Evolutionary conservation across 2,797 vertebrate species (phyloP), one percentile per base, ranked within the genome.

Genomic region (Peromyscus attwateri): DNA sequence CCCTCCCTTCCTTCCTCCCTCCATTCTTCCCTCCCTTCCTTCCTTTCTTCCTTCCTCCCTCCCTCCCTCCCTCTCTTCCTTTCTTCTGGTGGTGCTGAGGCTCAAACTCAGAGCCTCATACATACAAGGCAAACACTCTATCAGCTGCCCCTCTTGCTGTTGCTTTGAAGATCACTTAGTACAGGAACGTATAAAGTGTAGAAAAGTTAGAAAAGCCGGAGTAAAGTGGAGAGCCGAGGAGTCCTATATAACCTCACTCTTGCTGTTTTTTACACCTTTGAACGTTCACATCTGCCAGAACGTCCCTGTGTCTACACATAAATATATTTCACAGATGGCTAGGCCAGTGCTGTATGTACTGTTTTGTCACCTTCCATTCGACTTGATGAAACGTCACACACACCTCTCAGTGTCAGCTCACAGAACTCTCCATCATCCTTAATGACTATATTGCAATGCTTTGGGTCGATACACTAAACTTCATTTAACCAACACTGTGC

Each of bases 391-490:
- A 91, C 0, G 2, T 94, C 88, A 64, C 79, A 70, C 19, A 46
- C 70, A 16, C 75, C 40, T 92, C 95, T 96, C 94, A 73, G 31
- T 95, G 97, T 94, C 94, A 87, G 80, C 27, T 31, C 71, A 37
- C n/a, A 14, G 9, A 77, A 73, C 3, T 19, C 68, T 95, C 70
- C 29, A 84, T 96, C 92, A 95, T 89, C 91, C 95, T 94, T 95
- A 95, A 95, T 81, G 91, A 89, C 94, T 91, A 21, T 10, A 70
- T 73, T 1, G 25, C 60, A 90, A 46, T 90, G 89, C 96, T 97
- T 94, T 95, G 94, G 95, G 89, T 97, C 17, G 29, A 92, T 94
- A 91, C 29, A 52, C 89, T 97, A 77, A 91, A 81, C 94, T 96
- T 94, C 96, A 95, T 85, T 93, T 97, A 96, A 91, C 77, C 75